phyloP scores from a whole-genome alignment of 2,113 vertebrate genomes.

The Lichenostomus cassidix region DNA sequence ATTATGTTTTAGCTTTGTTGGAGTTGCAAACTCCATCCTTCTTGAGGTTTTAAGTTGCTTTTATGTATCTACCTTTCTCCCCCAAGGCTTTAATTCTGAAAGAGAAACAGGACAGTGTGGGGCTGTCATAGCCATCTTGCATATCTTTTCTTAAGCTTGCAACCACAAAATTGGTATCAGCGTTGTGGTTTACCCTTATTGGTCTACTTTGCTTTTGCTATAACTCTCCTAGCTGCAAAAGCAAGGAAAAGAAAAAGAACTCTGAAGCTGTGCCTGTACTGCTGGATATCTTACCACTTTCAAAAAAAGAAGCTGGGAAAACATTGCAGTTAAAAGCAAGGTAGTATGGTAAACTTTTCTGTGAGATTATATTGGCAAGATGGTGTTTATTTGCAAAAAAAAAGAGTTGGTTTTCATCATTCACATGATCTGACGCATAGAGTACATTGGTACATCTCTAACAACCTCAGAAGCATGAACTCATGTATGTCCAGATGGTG shows the following conservation, averaged over 20 bases:
- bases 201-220: not conserved
- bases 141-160: not conserved
- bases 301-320: not conserved
- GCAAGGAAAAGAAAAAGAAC: not conserved
- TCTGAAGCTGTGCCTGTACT: not conserved
- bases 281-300: not conserved
- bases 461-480: not conserved
- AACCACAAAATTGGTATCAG: constrained; percentile 3
- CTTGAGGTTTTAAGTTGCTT: not conserved
- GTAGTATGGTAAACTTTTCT: not conserved
- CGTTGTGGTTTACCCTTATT: constrained; percentile 6
- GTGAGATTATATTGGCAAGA: not conserved
- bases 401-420: not conserved
- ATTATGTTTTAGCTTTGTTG: not conserved
- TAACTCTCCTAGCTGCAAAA: not conserved
- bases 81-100: not conserved
- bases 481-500: rapidly evolving
- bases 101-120: not conserved
- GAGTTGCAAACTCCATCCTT: not conserved
- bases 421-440: not conserved
- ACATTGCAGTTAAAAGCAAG: not conserved
- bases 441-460: rapidly evolving
- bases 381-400: not conserved
- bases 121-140: not conserved
- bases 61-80: not conserved